Base-by-base conservation (phyloP, 2,888 invertebrate genomes). In the Nemoura dubitans region DNA sequence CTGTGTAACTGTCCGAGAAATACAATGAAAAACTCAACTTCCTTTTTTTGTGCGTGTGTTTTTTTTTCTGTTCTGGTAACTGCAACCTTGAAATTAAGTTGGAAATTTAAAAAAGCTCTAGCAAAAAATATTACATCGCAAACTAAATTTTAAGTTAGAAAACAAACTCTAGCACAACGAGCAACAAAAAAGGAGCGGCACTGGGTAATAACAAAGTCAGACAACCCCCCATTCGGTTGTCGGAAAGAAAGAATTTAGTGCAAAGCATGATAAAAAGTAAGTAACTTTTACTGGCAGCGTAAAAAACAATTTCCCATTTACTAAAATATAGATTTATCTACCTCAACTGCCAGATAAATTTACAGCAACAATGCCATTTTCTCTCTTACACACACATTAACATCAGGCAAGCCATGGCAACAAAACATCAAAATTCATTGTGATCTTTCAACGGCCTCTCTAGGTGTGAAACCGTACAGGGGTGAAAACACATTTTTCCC, bases 291-390 rank as follows among this genome's bases (percentile, higher is more conserved):
- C 16, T 36, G 16, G 21, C 59, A 59, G 3, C n/a, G n/a, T n/a
- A n/a, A 21, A 59, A 59, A 59, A 59, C 59, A 59, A 59, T 59
- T 59, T 59, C 21, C 59, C 59, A 59, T 59, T 59, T 59, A 59
- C 59, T 59, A 59, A 59, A 59, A 59, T 59, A 59, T 59, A 59
- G 59, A 59, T 59, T 59, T 59, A 59, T 59, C 21, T 59, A 59
- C 59, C 59, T 16, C 59, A 21, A 59, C 21, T 59, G 59, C 59
- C 59, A 59, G 10, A 59, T 59, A 59, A 59, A 59, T 59, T 21
- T 14, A 21, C 2, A 7, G 36, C 59, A 36, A 3, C 36, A 59
- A 59, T 21, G 2, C 59, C 59, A 59, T 59, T 14, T 21, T 36
- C n/a, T n/a, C n/a, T n/a, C n/a, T n/a, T n/a, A n/a, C 3, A 59